Base-by-base conservation (phyloP, 2,113 vertebrate genomes). In the Brevimyrus niger region DNA sequence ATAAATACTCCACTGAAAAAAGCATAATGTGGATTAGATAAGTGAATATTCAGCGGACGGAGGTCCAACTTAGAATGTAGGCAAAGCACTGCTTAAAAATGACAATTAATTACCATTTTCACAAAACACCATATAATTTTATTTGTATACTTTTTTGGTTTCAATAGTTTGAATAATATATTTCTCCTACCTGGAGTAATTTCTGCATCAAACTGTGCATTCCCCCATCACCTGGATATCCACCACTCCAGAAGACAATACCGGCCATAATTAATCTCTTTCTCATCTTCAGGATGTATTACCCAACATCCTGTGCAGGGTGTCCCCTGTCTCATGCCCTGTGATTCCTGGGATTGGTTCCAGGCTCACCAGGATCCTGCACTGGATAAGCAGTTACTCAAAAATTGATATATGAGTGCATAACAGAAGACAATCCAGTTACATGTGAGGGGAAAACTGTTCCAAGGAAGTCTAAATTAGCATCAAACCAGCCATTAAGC, bases 1-100 rank as follows among this genome's bases (percentile, higher is more conserved):
- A 8, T 38, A 42, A 89, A 50, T 85, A 46, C 90, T 42, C 53
- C 88, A 89, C 85, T 90, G 90, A 69, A 87, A 61, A 91, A 90
- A 73, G 88, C 86, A 91, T 91, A 85, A 90, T 35, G 86, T 35
- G 19, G 42, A 50, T 69, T 46, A 86, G 50, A 50, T 89, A 90
- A 89, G 13, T 69, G 88, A 85, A 91, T 89, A 89, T 48, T 73
- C 89, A 80, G 0, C 1, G 6, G 31, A 76, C n/a, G 61, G n/a
- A 27, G 61, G 61, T 80, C 35, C 73, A 80, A 38, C 15, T 38
- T 6, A 19, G 73, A 21, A 55, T 9, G 73, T 19, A 80, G 73
- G 31, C 35, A 42, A 80, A 17, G 73, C 35, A 80, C 15, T 42
- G 17, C 35, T 80, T 80, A 13, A 80, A 38, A 38, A 38, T 80